Conservation (phyloP, 2,113 vertebrate genomes). For the Puntigrus tetrazona region DNA sequence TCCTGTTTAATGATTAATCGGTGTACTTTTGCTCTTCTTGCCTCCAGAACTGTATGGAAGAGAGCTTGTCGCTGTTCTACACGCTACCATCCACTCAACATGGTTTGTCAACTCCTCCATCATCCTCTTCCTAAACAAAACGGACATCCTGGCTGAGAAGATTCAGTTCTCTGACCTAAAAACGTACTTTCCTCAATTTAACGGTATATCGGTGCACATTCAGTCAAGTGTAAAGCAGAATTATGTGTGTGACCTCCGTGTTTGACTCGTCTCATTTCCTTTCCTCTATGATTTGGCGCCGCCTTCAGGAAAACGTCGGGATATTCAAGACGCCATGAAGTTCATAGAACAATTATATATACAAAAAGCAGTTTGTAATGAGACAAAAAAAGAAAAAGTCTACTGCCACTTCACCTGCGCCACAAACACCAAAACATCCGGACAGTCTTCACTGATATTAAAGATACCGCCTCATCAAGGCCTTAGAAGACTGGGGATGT, state of each 20-base stretch:
- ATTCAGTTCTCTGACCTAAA: conserved; percentile 81
- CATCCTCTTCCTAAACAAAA: conserved; percentile 93
- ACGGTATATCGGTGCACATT: conserved; percentile 60
- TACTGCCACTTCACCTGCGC: conserved; percentile 89
- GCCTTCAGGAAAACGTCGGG: conserved; percentile 73
- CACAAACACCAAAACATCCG: conserved; percentile 87
- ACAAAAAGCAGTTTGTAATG: conserved; percentile 64
- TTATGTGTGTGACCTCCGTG: not conserved
- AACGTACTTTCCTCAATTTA: conserved; percentile 80
- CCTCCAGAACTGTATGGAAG: conserved; percentile 85
- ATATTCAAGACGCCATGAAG: conserved; percentile 72
- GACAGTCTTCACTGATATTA: conserved; percentile 81
- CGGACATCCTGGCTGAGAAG: conserved; percentile 87
- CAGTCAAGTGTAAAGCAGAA: not conserved
- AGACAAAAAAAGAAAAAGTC: conserved; percentile 68
- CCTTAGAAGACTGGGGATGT: conserved; percentile 72
- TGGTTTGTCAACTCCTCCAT: conserved; percentile 84
- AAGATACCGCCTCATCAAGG: conserved; percentile 78
- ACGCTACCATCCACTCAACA: conserved; percentile 84
- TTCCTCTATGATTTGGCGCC: not conserved
- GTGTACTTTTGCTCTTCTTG: not conserved
- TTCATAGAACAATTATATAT: conserved; percentile 81
- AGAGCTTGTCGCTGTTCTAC: conserved; percentile 87
- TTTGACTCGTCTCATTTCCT: not conserved
- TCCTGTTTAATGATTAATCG: not conserved